Evolutionary conservation across 2,113 vertebrate genomes (phyloP).

Genomic region (Clarias macrocephalus): DNA sequence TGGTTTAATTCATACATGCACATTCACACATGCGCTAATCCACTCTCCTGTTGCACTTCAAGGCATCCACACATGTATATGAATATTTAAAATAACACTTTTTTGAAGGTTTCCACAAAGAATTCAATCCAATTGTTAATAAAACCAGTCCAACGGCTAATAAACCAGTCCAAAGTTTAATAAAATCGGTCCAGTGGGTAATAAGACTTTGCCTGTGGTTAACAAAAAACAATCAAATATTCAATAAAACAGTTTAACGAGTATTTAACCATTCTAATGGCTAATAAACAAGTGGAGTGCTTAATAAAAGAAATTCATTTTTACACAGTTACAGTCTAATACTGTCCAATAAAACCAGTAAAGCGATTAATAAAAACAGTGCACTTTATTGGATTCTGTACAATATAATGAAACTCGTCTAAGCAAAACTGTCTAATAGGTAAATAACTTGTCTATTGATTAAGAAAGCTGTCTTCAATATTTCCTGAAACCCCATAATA

Average conservation of each 20-base stretch:
- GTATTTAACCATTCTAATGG: not conserved
- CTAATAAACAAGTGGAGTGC: not conserved
- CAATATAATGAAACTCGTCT: not conserved
- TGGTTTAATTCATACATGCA: not conserved
- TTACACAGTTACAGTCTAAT: not conserved
- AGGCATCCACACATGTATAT: not conserved
- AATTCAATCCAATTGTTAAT: not conserved
- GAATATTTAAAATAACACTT: not conserved
- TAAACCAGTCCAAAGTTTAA: not conserved
- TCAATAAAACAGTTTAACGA: not conserved
- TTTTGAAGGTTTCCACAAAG: not conserved
- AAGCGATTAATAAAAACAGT: not conserved
- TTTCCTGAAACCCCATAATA: not conserved
- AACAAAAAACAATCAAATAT: not conserved
- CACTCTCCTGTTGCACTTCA: not conserved
- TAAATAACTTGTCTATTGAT: not conserved
- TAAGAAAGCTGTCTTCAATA: not conserved
- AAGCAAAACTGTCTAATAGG: not conserved
- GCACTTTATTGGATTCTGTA: not conserved
- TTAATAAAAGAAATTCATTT: not conserved
- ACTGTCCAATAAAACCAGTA: not conserved
- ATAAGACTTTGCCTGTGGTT: not conserved
- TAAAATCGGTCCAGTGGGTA: not conserved
- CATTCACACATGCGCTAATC: not conserved
- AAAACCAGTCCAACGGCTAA: not conserved